A percentile compares a stretch with the other conserved stretches of the same genome.
Conservation (phyloP, 1,140 invertebrate species). For the Drepana arcuata region DNA sequence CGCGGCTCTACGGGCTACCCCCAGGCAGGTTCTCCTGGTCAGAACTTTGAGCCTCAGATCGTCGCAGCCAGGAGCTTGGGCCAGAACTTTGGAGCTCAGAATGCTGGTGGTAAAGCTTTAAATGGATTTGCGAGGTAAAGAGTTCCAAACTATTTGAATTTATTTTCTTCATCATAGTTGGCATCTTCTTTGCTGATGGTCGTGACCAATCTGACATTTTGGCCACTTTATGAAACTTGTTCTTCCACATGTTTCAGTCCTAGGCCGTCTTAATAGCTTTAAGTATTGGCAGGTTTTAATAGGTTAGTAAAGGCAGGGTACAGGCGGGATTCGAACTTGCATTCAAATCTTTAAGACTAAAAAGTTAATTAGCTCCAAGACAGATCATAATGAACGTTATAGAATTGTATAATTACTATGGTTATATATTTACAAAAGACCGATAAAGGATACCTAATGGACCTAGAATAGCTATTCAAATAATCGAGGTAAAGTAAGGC, state of each 20-base stretch:
- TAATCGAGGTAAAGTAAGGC: too few species aligned
- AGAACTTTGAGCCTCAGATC: neutral
- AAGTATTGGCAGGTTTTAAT: neutral
- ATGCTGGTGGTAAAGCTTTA: neutral
- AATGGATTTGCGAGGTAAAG: neutral
- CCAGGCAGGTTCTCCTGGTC: neutral
- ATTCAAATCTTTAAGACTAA: too few species aligned
- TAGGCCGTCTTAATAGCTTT: neutral
- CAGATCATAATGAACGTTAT: too few species aligned
- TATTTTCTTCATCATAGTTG: neutral
- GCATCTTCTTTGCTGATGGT: neutral
- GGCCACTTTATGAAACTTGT: neutral
- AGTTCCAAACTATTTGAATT: neutral
- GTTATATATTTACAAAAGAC: too few species aligned
- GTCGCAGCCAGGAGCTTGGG: neutral
- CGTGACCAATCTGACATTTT: neutral
- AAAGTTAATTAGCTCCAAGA: too few species aligned
- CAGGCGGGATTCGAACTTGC: too few species aligned
- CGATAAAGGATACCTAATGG: too few species aligned
- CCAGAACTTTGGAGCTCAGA: neutral
- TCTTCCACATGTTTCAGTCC: neutral
- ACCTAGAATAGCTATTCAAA: too few species aligned
- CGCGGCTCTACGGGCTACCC: neutral
- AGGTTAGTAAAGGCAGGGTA: neutral
- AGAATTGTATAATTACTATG: too few species aligned